Conservation (phyloP, 92 coral and sea anemone species). For the Zoanthus gigantus region DNA sequence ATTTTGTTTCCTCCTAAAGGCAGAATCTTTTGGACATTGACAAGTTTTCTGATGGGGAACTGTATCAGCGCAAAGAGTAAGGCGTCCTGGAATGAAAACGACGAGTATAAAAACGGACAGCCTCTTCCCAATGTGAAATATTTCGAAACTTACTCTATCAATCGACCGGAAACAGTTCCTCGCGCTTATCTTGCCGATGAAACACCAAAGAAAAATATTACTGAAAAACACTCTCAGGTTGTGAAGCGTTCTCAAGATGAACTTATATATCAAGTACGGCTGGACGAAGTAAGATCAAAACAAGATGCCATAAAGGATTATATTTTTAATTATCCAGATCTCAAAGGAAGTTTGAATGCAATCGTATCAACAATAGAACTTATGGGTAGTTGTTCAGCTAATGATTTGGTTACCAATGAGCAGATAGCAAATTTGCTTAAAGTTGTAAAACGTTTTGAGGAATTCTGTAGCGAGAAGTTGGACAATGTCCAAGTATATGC, state of each 20-base stretch:
- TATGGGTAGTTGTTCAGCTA: background rate
- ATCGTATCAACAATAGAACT: constrained; percentile 16
- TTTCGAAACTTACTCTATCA: background rate
- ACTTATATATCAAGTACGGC: background rate
- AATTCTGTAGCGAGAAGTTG: constrained; percentile 33
- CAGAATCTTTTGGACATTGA: too few relatives aligned
- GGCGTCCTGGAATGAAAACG: background rate
- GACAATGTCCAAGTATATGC: constrained; percentile 53
- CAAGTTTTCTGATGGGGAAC: constrained; percentile 28
- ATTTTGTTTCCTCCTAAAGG: background rate
- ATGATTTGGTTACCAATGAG: background rate
- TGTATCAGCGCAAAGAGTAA: constrained; percentile 37
- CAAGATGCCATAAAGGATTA: constrained; percentile 7
- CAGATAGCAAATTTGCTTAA: background rate
- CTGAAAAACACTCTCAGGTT: background rate
- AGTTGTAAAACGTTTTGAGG: constrained; percentile 2
- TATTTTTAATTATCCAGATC: constrained; percentile 9
- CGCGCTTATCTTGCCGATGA: background rate
- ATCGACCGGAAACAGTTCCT: constrained; percentile 37
- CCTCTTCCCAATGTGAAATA: constrained; percentile 10
- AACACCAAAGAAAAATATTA: constrained; percentile 5
- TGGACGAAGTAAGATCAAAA: background rate
- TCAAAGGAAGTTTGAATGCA: constrained; percentile 15
- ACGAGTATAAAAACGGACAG: constrained; percentile 6
- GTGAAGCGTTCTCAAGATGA: background rate